Percentiles rank a stretch among this genome's conserved stretches.
These are phyloP conservation scores for Pseudoips prasinana DNA, from an alignment of 2,888 invertebrate genomes.

Conservation along the genomic window DNA sequence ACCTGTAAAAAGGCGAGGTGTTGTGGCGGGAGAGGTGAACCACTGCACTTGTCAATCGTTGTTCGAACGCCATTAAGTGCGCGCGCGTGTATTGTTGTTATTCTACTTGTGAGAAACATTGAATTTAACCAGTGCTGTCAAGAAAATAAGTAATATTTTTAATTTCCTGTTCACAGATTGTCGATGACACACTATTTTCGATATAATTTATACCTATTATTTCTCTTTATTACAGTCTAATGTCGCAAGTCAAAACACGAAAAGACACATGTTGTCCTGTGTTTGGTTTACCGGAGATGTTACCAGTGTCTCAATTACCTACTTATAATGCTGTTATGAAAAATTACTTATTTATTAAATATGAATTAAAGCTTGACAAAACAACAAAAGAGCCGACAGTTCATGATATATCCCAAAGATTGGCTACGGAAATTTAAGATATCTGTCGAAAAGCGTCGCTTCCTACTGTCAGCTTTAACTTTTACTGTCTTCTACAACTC, in stretches of 20 bases:
- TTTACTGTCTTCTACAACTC: slow-evolving; percentile 6
- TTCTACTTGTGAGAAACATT: too few species aligned
- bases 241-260: background rate
- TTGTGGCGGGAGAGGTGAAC: too few species aligned
- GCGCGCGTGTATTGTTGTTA: too few species aligned
- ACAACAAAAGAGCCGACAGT: slow-evolving; percentile 9
- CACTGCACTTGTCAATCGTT: too few species aligned
- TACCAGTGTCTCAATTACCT: slow-evolving; percentile 4
- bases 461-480: slow-evolving; percentile 5
- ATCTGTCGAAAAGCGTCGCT: slow-evolving; percentile 9
- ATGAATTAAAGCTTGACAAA: slow-evolving; percentile 7
- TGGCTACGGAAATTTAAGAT: slow-evolving; percentile 1
- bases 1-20: too few species aligned
- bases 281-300: slow-evolving; percentile 5
- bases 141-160: too few species aligned
- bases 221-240: slow-evolving; percentile 1
- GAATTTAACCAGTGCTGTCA: too few species aligned
- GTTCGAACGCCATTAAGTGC: too few species aligned
- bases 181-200: slow-evolving; percentile 4
- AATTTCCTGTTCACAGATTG: slow-evolving; percentile 3
- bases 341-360: slow-evolving; percentile 5
- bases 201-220: slow-evolving; percentile 4
- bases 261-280: slow-evolving; percentile 2
- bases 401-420: slow-evolving; percentile 7
- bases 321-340: slow-evolving; percentile 4